These are phyloP conservation scores for Megaptera novaeangliae DNA, from an alignment of 2,113 vertebrate species.

Conservation along the genomic window DNA sequence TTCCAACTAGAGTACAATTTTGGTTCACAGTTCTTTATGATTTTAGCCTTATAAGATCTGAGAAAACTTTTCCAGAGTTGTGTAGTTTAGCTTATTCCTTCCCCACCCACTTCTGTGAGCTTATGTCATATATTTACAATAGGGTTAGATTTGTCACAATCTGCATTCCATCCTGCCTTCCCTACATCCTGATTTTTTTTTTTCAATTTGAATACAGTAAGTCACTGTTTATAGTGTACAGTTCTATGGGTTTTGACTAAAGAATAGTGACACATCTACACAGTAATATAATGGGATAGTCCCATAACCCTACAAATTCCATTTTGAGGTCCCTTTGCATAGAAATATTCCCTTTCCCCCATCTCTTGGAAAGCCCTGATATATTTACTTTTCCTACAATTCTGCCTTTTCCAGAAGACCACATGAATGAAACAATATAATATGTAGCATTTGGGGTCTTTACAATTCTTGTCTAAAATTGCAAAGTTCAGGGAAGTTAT, in stretches of 20 bases:
- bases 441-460: slow-evolving; percentile 58
- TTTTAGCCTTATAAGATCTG: not conserved
- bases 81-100: not conserved
- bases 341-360: not conserved
- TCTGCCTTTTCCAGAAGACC: not conserved
- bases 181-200: not conserved
- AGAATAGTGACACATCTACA: not conserved
- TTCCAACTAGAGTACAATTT: not conserved
- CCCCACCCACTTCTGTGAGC: not conserved
- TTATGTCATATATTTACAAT: not conserved
- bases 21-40: not conserved
- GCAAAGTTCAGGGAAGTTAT: slow-evolving; percentile 95
- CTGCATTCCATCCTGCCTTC: not conserved
- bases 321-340: not conserved
- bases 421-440: not conserved
- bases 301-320: not conserved
- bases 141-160: not conserved
- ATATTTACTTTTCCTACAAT: not conserved
- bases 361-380: not conserved
- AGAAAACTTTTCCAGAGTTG: not conserved
- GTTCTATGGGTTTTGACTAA: not conserved
- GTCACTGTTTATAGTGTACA: not conserved
- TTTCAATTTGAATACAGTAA: not conserved
- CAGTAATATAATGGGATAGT: not conserved
- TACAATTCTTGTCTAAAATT: slow-evolving; percentile 94